Conservation (phyloP, 2,113 vertebrate species). For the Lasiurus borealis region DNA sequence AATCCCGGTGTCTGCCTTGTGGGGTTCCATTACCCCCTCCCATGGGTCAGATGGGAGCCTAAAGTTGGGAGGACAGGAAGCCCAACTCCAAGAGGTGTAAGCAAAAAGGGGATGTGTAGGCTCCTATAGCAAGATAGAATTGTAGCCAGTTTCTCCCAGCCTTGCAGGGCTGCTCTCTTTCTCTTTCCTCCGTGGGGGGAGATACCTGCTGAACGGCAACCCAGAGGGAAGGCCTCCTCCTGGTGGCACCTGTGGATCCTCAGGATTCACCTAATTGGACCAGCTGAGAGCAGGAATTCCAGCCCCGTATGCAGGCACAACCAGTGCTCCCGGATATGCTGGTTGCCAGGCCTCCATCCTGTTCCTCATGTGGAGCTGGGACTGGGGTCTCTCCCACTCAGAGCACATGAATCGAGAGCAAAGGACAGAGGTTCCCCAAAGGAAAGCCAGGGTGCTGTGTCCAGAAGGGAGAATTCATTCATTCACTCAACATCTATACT, state of each 20-base stretch:
- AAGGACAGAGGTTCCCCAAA: background rate
- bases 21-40: background rate
- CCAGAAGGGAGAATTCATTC: background rate
- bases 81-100: background rate
- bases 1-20: background rate
- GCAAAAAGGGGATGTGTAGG: background rate
- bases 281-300: background rate
- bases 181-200: accelerated
- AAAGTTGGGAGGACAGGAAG: background rate
- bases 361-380: background rate
- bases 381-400: background rate
- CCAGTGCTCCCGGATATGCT: background rate
- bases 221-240: background rate
- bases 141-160: background rate
- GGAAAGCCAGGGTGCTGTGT: background rate
- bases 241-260: background rate
- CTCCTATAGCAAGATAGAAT: background rate
- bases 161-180: accelerated
- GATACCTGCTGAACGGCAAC: background rate
- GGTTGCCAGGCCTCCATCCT: background rate
- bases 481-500: background rate
- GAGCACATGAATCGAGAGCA: background rate
- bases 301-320: background rate
- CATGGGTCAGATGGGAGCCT: background rate
- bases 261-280: background rate